Conservation (phyloP, 1,140 invertebrate genomes). For the Drosophila bocqueti region DNA sequence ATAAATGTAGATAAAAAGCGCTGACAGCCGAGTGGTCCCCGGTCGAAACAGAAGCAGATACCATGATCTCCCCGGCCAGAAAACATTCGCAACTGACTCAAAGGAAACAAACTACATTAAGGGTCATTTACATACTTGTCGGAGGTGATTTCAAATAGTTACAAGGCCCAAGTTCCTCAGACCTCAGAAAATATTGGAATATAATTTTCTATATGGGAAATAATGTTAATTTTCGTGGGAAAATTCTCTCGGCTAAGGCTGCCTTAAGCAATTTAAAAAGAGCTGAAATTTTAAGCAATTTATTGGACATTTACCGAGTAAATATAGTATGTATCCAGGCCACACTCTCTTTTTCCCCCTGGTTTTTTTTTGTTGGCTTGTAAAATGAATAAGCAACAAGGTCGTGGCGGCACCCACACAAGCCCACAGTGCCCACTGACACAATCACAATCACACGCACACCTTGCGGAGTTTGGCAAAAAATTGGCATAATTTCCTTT, state of each 20-base stretch:
- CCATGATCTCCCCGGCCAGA: not conserved
- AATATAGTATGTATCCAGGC: not conserved
- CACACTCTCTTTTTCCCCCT: not conserved
- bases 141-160: not conserved
- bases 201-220: not conserved
- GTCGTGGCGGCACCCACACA: conserved; percentile 4
- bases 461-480: conserved; percentile 20
- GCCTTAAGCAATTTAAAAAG: too few species aligned
- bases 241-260: too few species aligned
- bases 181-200: not conserved
- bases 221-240: too few species aligned
- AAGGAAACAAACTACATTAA: not conserved
- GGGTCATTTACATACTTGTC: not conserved
- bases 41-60: not conserved
- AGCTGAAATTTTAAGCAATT: conserved; percentile 13
- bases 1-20: conserved; percentile 40
- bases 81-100: not conserved
- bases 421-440: not conserved
- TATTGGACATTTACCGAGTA: conserved; percentile 1
- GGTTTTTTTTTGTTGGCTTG: not conserved
- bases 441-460: conserved; percentile 1
- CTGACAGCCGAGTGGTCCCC: conserved; percentile 16
- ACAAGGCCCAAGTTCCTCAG: too few species aligned
- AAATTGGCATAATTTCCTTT: conserved; percentile 66
- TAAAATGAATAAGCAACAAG: conserved; percentile 44